Percentiles rank a stretch among this genome's conserved stretches.
phyloP scores from a whole-genome alignment of 2,888 invertebrate genomes.

The Drosophila ustulata region DNA sequence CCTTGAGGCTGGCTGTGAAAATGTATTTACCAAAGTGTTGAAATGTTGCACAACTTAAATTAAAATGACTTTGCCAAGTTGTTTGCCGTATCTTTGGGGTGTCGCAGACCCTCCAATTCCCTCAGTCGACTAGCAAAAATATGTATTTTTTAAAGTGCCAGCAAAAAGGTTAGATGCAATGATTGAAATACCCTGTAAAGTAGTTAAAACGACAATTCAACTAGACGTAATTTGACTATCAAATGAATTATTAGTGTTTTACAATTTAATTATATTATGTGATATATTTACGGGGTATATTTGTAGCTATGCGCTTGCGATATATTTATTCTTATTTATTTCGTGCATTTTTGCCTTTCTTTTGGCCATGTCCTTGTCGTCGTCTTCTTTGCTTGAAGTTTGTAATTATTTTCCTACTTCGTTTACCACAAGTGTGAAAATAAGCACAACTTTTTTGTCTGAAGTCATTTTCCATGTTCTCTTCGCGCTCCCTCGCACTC shows the following conservation, averaged over 20 bases:
- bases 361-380: conserved; percentile 30
- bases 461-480: conserved; percentile 66
- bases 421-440: conserved; percentile 77
- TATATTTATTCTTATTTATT: conserved; percentile 17
- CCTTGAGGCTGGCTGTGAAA: conserved; percentile 56
- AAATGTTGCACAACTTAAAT: conserved; percentile 81
- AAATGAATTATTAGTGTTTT: too few species aligned
- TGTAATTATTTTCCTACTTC: conserved; percentile 77
- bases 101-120: neutral
- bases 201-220: neutral
- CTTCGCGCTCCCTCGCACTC: neutral
- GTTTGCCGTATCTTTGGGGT: conserved; percentile 25
- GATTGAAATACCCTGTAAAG: conserved; percentile 20
- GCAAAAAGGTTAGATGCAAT: conserved; percentile 41
- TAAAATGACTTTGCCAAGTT: conserved; percentile 78
- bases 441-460: conserved; percentile 70
- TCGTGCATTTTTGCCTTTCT: conserved; percentile 19
- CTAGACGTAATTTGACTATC: too few species aligned
- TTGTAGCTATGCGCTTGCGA: rapidly evolving
- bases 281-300: conserved; percentile 24
- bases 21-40: conserved; percentile 76
- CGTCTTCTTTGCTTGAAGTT: conserved; percentile 58
- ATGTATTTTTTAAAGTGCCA: conserved; percentile 26
- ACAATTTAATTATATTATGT: too few species aligned
- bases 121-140: neutral